Evolutionary conservation across 2,113 vertebrate species (phyloP).

Genomic region (Holacanthus passer): DNA sequence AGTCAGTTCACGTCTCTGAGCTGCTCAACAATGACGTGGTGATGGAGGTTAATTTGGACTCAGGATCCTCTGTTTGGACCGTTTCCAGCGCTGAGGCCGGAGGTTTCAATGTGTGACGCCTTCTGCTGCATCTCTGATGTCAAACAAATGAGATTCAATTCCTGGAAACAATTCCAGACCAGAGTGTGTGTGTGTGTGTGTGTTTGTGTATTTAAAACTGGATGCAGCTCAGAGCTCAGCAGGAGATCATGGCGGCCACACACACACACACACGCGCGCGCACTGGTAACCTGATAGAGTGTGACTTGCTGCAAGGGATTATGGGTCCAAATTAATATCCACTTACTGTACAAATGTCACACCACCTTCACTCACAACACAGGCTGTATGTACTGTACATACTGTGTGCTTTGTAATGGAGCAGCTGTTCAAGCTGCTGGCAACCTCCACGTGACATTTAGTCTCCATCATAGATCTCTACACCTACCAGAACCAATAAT

Average conservation of each 20-base stretch:
- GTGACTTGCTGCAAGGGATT: conserved; percentile 64
- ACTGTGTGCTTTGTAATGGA: background rate
- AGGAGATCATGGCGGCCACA: conserved; percentile 33
- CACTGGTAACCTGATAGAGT: conserved; percentile 62
- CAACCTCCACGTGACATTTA: background rate
- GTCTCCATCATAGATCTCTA: too few relatives aligned
- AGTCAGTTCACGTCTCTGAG: conserved; percentile 28
- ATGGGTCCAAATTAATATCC: conserved; percentile 71
- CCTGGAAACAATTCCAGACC: background rate
- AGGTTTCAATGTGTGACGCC: background rate
- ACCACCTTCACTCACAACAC: conserved; percentile 7
- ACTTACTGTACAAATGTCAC: conserved; percentile 55
- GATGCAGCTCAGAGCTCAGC: conserved; percentile 49
- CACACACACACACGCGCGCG: conserved; percentile 21
- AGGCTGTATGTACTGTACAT: background rate
- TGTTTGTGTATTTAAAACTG: conserved; percentile 50
- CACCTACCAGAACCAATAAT: too few relatives aligned
- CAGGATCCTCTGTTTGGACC: conserved; percentile 15
- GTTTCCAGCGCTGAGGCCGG: background rate
- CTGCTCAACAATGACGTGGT: background rate
- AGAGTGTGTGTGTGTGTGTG: conserved; percentile 11
- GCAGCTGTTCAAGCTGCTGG: background rate
- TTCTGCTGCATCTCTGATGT: conserved; percentile 13
- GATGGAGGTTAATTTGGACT: conserved; percentile 38
- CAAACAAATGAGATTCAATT: conserved; percentile 14